Conservation (phyloP, 2,888 invertebrate genomes). For the Rugalucina vietnamica region DNA sequence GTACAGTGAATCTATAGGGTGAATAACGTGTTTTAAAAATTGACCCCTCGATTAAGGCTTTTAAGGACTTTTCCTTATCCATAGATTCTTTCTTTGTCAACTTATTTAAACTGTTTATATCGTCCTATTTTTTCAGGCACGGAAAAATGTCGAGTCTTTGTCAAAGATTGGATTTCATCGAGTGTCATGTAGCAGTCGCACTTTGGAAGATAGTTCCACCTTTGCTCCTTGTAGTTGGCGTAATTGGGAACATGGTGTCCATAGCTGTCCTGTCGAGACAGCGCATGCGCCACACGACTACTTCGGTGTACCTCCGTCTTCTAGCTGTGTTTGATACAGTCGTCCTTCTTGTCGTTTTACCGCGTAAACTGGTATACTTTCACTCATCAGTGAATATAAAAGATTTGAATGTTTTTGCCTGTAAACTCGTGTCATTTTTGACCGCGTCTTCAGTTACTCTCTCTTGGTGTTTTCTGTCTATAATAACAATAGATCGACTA, state of each 20-base stretch:
- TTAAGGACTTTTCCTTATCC: too few relatives aligned
- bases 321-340: neutral
- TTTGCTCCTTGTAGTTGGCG: neutral
- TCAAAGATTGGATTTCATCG: neutral
- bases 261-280: neutral
- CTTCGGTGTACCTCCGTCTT: neutral
- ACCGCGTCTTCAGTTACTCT: neutral
- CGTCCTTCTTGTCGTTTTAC: neutral
- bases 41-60: too few relatives aligned
- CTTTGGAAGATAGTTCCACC: neutral
- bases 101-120: too few relatives aligned
- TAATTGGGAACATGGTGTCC: neutral
- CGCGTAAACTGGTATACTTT: neutral
- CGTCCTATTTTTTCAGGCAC: too few relatives aligned
- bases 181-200: neutral
- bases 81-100: too few relatives aligned
- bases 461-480: neutral
- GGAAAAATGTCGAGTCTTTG: too few relatives aligned
- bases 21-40: too few relatives aligned
- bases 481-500: neutral
- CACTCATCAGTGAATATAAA: neutral
- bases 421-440: neutral
- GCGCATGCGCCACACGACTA: neutral
- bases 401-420: neutral
- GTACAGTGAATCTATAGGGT: too few relatives aligned